These are phyloP conservation scores for Pseudopodoces humilis DNA, from an alignment of 2,113 vertebrate species.

Conservation along the genomic window DNA sequence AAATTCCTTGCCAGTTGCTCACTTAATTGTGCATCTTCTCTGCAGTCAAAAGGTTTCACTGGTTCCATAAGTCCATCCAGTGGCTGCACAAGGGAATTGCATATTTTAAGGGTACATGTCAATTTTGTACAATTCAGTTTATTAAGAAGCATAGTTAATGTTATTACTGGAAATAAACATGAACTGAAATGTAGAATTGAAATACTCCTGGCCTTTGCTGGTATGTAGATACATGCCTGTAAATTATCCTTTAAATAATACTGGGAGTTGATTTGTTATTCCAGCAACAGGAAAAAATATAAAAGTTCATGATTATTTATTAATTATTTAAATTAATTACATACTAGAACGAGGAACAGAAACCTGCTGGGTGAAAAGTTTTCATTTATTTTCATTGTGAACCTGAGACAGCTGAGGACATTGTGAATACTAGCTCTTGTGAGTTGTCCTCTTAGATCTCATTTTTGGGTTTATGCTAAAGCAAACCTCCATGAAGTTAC, in stretches of 20 bases:
- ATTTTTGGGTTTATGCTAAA: not conserved
- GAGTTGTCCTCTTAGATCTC: not conserved
- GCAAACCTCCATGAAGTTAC: not conserved
- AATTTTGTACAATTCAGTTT: not conserved
- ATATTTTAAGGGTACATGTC: not conserved
- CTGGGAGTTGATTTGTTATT: not conserved
- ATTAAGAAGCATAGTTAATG: not conserved
- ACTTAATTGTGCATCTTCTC: not conserved
- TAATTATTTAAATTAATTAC: not conserved
- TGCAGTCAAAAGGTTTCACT: not conserved
- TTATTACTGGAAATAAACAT: not conserved
- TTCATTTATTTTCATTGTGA: not conserved
- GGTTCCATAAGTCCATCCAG: conserved; percentile 42
- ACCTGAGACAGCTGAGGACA: not conserved
- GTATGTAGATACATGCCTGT: not conserved
- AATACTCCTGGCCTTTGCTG: not conserved
- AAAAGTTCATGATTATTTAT: not conserved
- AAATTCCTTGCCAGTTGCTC: not conserved
- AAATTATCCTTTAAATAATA: not conserved
- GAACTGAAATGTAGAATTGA: not conserved
- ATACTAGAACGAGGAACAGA: not conserved
- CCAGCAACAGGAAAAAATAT: not conserved
- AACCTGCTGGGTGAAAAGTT: not conserved
- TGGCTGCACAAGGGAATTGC: conserved; percentile 36
- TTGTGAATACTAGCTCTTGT: not conserved